phyloP scores from a whole-genome alignment of 2,888 invertebrate species.

The Eupelmus urozonus region DNA sequence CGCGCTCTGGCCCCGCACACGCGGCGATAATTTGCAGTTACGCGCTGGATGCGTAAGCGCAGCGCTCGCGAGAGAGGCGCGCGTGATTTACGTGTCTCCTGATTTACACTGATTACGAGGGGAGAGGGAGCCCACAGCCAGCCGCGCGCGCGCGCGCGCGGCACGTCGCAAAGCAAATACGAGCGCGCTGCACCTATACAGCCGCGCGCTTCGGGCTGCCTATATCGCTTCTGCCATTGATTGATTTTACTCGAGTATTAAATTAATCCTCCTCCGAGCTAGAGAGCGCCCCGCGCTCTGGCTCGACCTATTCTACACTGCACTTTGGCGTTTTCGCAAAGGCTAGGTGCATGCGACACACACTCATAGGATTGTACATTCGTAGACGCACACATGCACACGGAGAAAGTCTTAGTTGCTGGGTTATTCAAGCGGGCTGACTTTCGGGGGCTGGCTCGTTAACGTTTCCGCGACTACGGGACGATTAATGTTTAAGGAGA shows the following conservation, averaged over 20 bases:
- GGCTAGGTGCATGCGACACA: background rate
- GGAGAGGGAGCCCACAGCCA: slow-evolving; percentile 57
- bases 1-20: slow-evolving; percentile 13
- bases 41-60: slow-evolving; percentile 23
- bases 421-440: slow-evolving; percentile 32
- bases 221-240: slow-evolving; percentile 71
- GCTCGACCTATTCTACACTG: slow-evolving; percentile 39
- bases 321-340: slow-evolving; percentile 41
- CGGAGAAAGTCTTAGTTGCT: slow-evolving; percentile 34
- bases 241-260: slow-evolving; percentile 75
- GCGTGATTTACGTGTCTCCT: slow-evolving; percentile 77
- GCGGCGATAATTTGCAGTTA: slow-evolving; percentile 52
- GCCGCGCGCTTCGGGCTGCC: too few relatives aligned
- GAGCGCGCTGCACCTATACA: slow-evolving; percentile 63
- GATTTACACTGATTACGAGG: slow-evolving; percentile 77
- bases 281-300: background rate
- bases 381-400: background rate
- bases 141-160: too few relatives aligned
- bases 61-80: slow-evolving; percentile 9
- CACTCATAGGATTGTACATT: background rate
- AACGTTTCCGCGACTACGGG: slow-evolving; percentile 36
- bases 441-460: slow-evolving; percentile 33
- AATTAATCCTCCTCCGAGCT: slow-evolving; percentile 68
- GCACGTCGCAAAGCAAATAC: slow-evolving; percentile 75
- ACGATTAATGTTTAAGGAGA: slow-evolving; percentile 49